phyloP scores from a whole-genome alignment of 2,113 vertebrate genomes.

The Ibidorhyncha struthersii region DNA sequence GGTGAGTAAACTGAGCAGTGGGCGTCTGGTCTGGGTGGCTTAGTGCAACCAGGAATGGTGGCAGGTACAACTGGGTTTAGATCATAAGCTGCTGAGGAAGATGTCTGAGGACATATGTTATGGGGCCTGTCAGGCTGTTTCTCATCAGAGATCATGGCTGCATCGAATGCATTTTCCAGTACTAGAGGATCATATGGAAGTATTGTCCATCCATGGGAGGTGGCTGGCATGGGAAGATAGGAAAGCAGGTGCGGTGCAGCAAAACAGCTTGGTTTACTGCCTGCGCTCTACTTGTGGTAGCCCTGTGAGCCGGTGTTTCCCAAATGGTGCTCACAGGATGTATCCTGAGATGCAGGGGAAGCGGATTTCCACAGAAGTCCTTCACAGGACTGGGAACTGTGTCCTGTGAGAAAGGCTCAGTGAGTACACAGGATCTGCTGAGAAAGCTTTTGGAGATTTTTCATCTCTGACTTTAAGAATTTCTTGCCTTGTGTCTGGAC shows the following conservation, averaged over 20 bases:
- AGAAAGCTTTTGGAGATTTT: not conserved
- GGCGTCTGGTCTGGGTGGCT: not conserved
- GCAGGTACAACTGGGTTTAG: not conserved
- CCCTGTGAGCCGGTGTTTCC: not conserved
- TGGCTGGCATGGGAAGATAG: not conserved
- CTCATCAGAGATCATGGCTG: not conserved
- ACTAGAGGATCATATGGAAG: not conserved
- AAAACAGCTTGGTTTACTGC: not conserved
- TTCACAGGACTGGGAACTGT: not conserved
- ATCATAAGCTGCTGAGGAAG: not conserved
- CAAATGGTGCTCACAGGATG: not conserved
- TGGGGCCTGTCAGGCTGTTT: not conserved
- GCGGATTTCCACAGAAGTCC: not conserved
- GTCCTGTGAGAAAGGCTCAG: not conserved
- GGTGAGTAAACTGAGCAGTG: constrained; percentile 73
- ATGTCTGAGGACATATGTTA: not conserved
- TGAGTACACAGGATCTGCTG: not conserved
- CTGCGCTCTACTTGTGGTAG: not conserved
- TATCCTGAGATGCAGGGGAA: not conserved
- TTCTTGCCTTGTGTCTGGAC: not conserved
- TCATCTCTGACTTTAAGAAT: not conserved
- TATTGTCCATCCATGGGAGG: not conserved
- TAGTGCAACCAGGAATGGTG: not conserved
- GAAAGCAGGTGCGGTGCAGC: not conserved
- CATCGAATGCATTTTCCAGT: not conserved